Base-by-base conservation (phyloP, 2,797 vertebrate genomes). In the Platyrinchus mystaceus region DNA sequence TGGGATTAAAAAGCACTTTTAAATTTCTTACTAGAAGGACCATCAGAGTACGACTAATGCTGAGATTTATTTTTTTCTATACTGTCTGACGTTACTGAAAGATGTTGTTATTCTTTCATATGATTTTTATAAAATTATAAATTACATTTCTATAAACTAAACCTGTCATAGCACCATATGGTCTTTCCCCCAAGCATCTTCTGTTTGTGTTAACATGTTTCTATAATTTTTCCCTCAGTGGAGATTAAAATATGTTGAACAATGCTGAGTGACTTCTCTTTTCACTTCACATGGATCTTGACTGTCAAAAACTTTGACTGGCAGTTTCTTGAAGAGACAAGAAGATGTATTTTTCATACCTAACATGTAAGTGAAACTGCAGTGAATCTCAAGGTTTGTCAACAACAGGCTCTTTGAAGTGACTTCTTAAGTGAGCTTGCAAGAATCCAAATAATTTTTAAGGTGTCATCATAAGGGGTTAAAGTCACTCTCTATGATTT, bases 11-110 rank as follows among this genome's bases (percentile, higher is more conserved):
- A 87, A 90, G 91, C 94, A 96, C 95, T 96, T 96, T 93, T 79
- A 77, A 95, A 94, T 78, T 92, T 95, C 90, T 67, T 93, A 91
- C 74, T 80, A 68, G 62, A 76, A 70, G 74, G 68, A 64, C 73
- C 90, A 74, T 93, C 39, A 47, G 37, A 88, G 58, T 88, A 94
- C 5, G 10, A 89, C 44, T 95, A 87, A 95, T 71, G 83, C 63
- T 73, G 70, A 92, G 55, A 88, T 95, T 88, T 97, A 95, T 96
- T 96, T 96, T 96, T 97, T 96, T 95, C 73, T 94, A 93, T 43
- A 8, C 46, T 91, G 67, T 90, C 67, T 95, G 84, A 91, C 14
- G 30, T 91, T 90, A 95, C 83, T 93, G 86, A 79, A 63, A 79
- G 55, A 83, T 76, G 63, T 62, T 89, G 70, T 81, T 92, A 10